phyloP scores from a whole-genome alignment of 2,888 invertebrate species.

The Nezara viridula region DNA sequence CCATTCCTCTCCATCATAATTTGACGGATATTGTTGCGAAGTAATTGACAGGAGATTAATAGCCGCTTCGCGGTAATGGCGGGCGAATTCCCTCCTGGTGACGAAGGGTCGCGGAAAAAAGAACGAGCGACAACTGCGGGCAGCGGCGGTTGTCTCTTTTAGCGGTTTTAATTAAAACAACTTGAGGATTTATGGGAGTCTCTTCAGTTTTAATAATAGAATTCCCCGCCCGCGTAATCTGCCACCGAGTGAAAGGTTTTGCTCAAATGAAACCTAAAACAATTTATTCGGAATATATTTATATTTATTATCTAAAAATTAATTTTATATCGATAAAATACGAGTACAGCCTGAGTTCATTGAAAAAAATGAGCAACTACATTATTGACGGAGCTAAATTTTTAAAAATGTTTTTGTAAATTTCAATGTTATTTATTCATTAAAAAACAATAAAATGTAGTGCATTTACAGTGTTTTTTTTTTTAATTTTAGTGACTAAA shows the following conservation, averaged over 20 bases:
- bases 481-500: too few species aligned
- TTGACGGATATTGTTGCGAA: slow-evolving; percentile 17
- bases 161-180: slow-evolving; percentile 12
- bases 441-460: too few species aligned
- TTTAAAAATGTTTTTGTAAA: too few species aligned
- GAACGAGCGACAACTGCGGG: neutral
- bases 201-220: slow-evolving; percentile 9
- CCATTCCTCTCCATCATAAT: neutral
- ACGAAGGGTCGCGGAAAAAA: neutral
- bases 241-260: neutral
- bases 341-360: too few species aligned
- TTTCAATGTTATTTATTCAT: too few species aligned
- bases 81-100: neutral
- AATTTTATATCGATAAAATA: too few species aligned
- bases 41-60: slow-evolving; percentile 9
- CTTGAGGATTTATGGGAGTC: neutral
- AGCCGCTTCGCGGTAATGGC: neutral
- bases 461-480: too few species aligned
- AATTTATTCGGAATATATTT: neutral
- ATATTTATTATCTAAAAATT: neutral
- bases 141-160: neutral
- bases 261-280: neutral
- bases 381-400: too few species aligned
- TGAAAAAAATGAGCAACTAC: too few species aligned
- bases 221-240: neutral